Evolutionary conservation across 1,140 invertebrate genomes (phyloP).

Genomic region (Amyelois transitella): DNA sequence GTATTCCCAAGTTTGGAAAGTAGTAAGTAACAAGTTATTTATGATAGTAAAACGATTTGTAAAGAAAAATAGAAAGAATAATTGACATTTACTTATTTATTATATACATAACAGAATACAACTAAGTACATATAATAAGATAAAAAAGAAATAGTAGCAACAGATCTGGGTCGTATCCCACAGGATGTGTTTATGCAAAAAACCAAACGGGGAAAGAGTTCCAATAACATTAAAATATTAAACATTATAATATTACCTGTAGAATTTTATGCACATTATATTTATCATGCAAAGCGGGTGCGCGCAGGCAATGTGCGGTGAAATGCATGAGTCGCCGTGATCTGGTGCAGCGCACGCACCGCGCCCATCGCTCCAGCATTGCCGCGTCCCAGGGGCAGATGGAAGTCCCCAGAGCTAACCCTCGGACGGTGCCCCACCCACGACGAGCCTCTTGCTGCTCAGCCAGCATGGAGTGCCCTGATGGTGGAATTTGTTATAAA

Average conservation of each 20-base stretch:
- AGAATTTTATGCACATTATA: conserved; percentile 54
- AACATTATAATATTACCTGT: too few species aligned
- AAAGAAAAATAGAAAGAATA: too few species aligned
- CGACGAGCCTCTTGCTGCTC: conserved; percentile 43
- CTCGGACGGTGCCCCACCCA: conserved; percentile 41
- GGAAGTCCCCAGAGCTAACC: conserved; percentile 39
- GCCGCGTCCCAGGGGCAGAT: conserved; percentile 53
- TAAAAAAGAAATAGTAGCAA: too few species aligned
- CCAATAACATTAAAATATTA: too few species aligned
- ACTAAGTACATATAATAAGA: too few species aligned
- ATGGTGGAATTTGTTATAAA: background rate
- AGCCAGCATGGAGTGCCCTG: conserved; percentile 62
- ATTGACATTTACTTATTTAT: background rate
- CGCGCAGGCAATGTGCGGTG: conserved; percentile 50
- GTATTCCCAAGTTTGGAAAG: too few species aligned
- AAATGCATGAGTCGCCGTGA: conserved; percentile 41
- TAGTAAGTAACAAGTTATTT: conserved; percentile 6
- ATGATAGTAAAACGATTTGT: too few species aligned
- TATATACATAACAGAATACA: too few species aligned
- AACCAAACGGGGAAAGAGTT: too few species aligned
- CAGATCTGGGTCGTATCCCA: too few species aligned
- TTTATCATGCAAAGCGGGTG: conserved; percentile 53
- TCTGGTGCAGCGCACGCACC: conserved; percentile 36
- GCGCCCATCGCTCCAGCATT: conserved; percentile 51
- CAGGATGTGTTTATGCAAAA: too few species aligned